Evolutionary conservation across 2,797 vertebrate species (phyloP).

Genomic region (Paedocypris micromegethes): DNA sequence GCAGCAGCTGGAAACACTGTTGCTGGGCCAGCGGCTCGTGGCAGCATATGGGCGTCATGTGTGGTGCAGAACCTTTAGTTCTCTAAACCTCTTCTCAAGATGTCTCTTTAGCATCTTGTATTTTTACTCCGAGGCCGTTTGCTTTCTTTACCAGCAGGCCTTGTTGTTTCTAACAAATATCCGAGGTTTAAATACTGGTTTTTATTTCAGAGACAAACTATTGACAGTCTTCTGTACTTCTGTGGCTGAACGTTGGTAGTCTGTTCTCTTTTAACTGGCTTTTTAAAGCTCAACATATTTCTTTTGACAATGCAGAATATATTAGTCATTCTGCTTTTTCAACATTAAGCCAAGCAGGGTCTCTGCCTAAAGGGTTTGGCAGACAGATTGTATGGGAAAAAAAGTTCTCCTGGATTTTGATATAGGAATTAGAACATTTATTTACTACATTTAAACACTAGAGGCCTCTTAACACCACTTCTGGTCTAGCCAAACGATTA

Average conservation of each 20-base stretch:
- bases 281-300: slow-evolving; percentile 3
- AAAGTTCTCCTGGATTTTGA: slow-evolving; percentile 18
- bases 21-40: slow-evolving; percentile 5
- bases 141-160: not conserved
- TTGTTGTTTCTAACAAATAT: no score
- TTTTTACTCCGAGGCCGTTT: not conserved
- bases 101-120: not conserved
- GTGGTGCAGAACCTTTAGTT: slow-evolving; percentile 8
- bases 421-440: slow-evolving; percentile 10
- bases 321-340: slow-evolving; percentile 32
- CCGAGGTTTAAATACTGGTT: no score
- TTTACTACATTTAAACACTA: slow-evolving; percentile 21
- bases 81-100: not conserved
- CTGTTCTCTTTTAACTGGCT: slow-evolving; percentile 15
- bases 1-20: slow-evolving; percentile 7
- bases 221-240: not conserved
- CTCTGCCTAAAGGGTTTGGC: slow-evolving; percentile 33
- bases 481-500: not conserved
- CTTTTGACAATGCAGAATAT: slow-evolving; percentile 19
- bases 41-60: slow-evolving; percentile 27
- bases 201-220: no score
- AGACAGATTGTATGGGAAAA: slow-evolving; percentile 33
- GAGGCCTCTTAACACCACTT: not conserved
- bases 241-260: slow-evolving; percentile 4
- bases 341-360: slow-evolving; percentile 39